Base-by-base conservation (phyloP, 1,140 invertebrate species). In the Lordiphosa collinella region DNA sequence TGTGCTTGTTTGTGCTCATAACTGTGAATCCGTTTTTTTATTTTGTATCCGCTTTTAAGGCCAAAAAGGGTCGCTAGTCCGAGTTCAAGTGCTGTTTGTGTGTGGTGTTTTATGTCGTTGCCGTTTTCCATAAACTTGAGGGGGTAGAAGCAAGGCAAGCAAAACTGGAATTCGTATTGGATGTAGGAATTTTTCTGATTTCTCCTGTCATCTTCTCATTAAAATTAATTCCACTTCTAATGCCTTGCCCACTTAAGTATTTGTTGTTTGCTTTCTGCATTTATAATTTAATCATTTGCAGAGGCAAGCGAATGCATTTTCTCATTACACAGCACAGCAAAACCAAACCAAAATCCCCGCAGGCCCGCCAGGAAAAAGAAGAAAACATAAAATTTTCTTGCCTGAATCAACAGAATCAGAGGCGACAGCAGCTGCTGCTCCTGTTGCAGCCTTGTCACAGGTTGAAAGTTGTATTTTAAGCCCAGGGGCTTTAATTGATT, bases 21-120 rank as follows among this genome's bases (percentile, higher is more conserved):
- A 84, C 76, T 84, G 76, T 76, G 84, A 84, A 84, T 82, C 67
- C 76, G 66, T 68, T 82, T 82, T 84, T 64, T 84, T 84, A 1
- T 22, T 8, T 29, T 25, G 6, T 25, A 72, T 68, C 64, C 65
- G 47, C 55, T 54, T 61, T 68, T 67, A 67, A 67, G 9, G 50
- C 50, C 41, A 32, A 57, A 66, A 54, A 43, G 55, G 32, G 37
- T 34, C 35, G 35, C 41, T 29, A 47, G 25, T 58, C 47, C 65
- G 40, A 46, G 22, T 44, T 64, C 50, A 74, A 46, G 53, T 82
- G 6, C 25, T 29, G 7, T 61, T 46, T 49, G 9, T 37, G 14
- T 50, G 11, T 37, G 35, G 12, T 18, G 6, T 40, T 52, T 62
- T 68, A 75, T 46, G 35, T 25, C 53, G 59, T 49, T 48, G 22